Conservation (phyloP, 1,140 invertebrate genomes). For the Calycopis cecrops region DNA sequence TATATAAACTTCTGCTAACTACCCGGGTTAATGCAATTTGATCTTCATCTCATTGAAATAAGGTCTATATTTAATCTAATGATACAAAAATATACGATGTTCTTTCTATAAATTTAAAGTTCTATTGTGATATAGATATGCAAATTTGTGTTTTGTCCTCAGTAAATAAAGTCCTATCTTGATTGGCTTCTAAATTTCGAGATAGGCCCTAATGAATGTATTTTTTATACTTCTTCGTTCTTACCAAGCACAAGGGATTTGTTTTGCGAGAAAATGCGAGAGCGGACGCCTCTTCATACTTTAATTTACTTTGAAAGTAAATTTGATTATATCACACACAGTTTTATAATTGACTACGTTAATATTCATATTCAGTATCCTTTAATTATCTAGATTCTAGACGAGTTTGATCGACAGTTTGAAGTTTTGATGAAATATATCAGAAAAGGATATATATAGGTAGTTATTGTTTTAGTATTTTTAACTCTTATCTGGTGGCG, state of each 20-base stretch:
- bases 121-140: neutral
- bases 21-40: neutral
- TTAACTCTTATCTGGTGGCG: too few species aligned
- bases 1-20: slow-evolving; percentile 28
- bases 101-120: neutral
- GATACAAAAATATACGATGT: neutral
- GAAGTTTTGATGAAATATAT: too few species aligned
- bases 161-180: slow-evolving; percentile 26
- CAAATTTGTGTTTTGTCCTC: slow-evolving; percentile 18
- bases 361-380: too few species aligned
- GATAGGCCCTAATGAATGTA: slow-evolving; percentile 37
- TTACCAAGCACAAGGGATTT: slow-evolving; percentile 51
- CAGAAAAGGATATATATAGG: too few species aligned
- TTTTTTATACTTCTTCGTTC: slow-evolving; percentile 66
- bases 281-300: slow-evolving; percentile 34
- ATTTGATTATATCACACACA: slow-evolving; percentile 8
- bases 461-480: too few species aligned
- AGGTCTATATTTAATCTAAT: slow-evolving; percentile 3
- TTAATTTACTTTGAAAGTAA: slow-evolving; percentile 26
- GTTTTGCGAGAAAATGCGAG: slow-evolving; percentile 46
- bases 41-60: neutral
- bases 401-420: too few species aligned
- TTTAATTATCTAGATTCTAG: too few species aligned
- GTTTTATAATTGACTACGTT: neutral
- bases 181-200: slow-evolving; percentile 1